A percentile compares a stretch with the other conserved stretches of the same genome.
phyloP scores from a whole-genome alignment of 1,140 invertebrate species.

The Onthophagus taurus region DNA sequence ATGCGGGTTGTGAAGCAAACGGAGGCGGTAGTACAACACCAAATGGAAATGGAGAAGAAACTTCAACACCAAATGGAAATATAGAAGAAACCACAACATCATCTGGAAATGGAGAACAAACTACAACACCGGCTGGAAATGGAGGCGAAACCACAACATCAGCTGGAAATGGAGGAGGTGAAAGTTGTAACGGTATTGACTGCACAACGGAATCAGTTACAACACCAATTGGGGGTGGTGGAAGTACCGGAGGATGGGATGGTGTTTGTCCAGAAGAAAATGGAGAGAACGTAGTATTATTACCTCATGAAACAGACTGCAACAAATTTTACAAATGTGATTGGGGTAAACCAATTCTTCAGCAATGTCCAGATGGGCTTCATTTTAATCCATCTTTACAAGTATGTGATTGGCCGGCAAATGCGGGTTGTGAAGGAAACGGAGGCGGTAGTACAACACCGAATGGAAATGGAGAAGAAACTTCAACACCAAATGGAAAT shows the following conservation, averaged over 20 bases:
- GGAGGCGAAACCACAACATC: no score
- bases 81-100: no score
- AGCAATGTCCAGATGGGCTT: constrained; percentile 16
- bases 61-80: no score
- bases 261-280: constrained; percentile 1
- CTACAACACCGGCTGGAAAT: no score
- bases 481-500: no score
- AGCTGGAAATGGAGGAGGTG: no score
- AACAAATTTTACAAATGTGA: constrained; percentile 19
- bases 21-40: no score
- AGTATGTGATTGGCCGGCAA: constrained; percentile 16
- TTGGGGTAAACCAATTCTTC: constrained; percentile 8
- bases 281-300: neutral
- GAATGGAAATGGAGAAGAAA: no score
- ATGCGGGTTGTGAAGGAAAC: constrained; percentile 23
- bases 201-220: neutral
- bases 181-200: no score
- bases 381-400: constrained; percentile 16
- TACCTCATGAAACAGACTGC: constrained; percentile 16
- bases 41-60: no score
- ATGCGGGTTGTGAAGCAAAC: neutral
- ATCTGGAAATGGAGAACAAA: no score
- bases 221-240: neutral
- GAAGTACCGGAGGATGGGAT: neutral
- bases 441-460: no score